phyloP scores from a whole-genome alignment of 1,140 invertebrate species.

The Halictus rubicundus region DNA sequence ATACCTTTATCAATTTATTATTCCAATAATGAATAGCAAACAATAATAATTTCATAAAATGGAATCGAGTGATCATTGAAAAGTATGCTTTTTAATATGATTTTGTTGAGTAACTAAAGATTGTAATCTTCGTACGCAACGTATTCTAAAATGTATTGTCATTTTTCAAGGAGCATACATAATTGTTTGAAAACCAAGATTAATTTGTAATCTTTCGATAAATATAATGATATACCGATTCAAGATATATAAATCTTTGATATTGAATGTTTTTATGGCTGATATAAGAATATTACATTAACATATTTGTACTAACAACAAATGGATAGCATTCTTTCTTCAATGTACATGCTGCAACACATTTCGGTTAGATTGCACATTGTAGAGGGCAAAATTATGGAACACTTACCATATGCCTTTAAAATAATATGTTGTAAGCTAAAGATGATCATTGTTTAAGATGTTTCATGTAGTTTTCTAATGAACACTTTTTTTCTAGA shows the following conservation, averaged over 20 bases:
- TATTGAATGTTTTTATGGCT: background rate
- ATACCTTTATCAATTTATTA: background rate
- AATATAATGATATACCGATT: background rate
- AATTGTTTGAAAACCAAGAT: background rate
- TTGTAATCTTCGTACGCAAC: too few species aligned
- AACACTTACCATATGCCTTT: conserved; percentile 53
- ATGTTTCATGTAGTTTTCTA: conserved; percentile 19
- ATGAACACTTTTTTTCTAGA: conserved; percentile 10
- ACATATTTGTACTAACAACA: background rate
- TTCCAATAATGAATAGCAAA: background rate
- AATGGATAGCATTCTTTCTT: background rate
- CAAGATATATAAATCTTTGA: background rate
- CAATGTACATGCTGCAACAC: background rate
- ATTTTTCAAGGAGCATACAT: background rate
- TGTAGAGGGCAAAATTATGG: background rate
- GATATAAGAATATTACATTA: background rate
- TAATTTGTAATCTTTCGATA: background rate
- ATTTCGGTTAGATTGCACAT: background rate
- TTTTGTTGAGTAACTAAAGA: too few species aligned
- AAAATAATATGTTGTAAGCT: conserved; percentile 16
- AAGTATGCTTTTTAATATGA: too few species aligned
- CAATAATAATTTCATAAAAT: background rate
- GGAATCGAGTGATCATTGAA: too few species aligned
- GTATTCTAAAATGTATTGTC: background rate
- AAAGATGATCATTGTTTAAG: conserved; percentile 37